phyloP scores from a whole-genome alignment of 2,113 vertebrate genomes.

The Dipodomys spectabilis region DNA sequence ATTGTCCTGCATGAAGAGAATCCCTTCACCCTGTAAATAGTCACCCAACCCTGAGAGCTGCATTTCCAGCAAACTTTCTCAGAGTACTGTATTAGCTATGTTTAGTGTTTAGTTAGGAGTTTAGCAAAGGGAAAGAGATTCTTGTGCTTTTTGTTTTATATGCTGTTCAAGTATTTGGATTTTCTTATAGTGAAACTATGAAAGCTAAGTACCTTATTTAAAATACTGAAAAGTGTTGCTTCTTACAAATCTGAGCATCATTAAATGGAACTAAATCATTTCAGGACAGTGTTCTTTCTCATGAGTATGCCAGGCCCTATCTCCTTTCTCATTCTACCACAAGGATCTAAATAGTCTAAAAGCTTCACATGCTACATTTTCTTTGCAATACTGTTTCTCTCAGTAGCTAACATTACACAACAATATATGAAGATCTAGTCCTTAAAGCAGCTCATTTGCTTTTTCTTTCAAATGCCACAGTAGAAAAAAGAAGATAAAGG shows the following conservation, averaged over 20 bases:
- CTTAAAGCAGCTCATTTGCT: background rate
- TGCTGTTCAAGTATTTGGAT: background rate
- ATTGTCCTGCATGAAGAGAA: background rate
- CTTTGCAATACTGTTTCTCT: background rate
- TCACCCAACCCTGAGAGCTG: background rate
- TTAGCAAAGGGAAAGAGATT: background rate
- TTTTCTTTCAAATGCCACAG: background rate
- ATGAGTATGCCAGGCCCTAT: background rate
- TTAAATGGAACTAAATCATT: background rate
- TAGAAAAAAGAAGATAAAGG: background rate
- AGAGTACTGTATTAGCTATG: background rate
- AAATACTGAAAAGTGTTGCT: background rate
- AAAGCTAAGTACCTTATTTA: conserved; percentile 18
- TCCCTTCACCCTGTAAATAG: background rate
- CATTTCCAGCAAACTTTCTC: background rate
- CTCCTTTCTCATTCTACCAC: background rate
- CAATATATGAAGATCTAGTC: accelerated
- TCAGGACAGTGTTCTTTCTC: background rate
- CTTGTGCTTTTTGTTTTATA: background rate
- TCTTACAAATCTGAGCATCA: conserved; percentile 27
- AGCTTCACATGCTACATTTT: background rate
- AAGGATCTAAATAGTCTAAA: background rate
- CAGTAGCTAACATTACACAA: accelerated
- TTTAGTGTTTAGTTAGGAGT: background rate
- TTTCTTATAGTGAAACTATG: background rate